Evolutionary conservation across 2,888 invertebrate genomes (phyloP), one percentile per base, ranked within the genome.

Genomic region (Drosophila picticornis): DNA sequence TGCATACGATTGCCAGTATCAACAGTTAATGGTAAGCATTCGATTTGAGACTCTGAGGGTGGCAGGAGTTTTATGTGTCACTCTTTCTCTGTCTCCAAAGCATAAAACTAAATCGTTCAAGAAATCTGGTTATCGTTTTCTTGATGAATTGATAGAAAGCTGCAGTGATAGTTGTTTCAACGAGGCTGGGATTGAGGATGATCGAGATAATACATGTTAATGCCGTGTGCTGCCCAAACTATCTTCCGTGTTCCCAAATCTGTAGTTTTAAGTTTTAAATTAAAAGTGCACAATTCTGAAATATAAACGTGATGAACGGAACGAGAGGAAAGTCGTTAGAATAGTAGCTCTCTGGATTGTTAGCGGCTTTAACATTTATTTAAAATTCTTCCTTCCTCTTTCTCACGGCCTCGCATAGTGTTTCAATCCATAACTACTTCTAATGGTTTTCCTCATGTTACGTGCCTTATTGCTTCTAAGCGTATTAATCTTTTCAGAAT

Each of bases 1-100:
- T 56, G 84, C 89, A 5, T 92, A 91, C 52, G 92, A 90, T 66
- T 91, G 86, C 27, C 90, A 90, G 58, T 87, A 81, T 58, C 62
- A 84, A 29, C 83, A 90, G 57, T 55, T 84, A 16, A 84, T 88
- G 82, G 86, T 85, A 70, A 77, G 74, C 2, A 25, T 59, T 16
- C 7, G 3, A 38, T 62, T 46, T 53, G 48, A 34, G 10, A 22
- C 22, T 25, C 31, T 19, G 10, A 25, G 59, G 48, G 25, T 63
- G 48, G 51, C 46, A 7, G 13, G n/a, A 60, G 27, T 40, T 40
- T 58, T 7, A 51, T 40, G 36, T 50, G 34, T 66, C 22, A 27
- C 27, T 25, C 10, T 76, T n/a, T 9, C 27, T 38, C 32, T 58
- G 34, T 64, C 40, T n/a, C 57, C 43, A 29, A 81, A 86, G 86